These are phyloP conservation scores for Vireo altiloquus DNA, from an alignment of 2,113 vertebrate species.

Conservation along the genomic window DNA sequence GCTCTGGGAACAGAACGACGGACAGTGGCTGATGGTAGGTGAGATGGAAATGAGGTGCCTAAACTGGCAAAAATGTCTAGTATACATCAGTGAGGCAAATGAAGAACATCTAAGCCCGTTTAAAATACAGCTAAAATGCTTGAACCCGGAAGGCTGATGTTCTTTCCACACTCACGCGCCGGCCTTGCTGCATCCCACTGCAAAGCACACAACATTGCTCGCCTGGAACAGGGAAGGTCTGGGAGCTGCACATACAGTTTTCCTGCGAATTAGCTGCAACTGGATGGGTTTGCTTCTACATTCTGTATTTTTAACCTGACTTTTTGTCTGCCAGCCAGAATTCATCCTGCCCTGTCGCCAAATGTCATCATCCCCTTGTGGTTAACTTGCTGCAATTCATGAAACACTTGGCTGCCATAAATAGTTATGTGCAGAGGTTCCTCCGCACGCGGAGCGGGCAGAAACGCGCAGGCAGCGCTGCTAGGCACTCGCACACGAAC, in stretches of 20 bases:
- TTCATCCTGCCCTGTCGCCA: constrained; percentile 35
- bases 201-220: accelerated
- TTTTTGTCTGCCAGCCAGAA: not conserved
- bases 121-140: not conserved
- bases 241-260: not conserved
- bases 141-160: not conserved
- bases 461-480: constrained; percentile 26
- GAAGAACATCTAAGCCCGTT: not conserved
- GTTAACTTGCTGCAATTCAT: constrained; percentile 63
- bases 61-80: not conserved
- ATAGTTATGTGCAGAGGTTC: constrained; percentile 58
- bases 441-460: not conserved
- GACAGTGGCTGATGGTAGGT: not conserved
- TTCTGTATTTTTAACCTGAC: constrained; percentile 45
- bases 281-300: constrained; percentile 9
- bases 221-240: not conserved
- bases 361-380: constrained; percentile 69
- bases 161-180: accelerated
- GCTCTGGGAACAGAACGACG: not conserved
- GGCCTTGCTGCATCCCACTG: not conserved
- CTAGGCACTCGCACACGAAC: constrained; percentile 49
- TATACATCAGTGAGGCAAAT: not conserved
- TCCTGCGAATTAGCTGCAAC: not conserved
- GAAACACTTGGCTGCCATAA: constrained; percentile 69
- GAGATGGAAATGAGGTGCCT: not conserved